phyloP scores from a whole-genome alignment of 2,113 vertebrate genomes.

The Ageneiosus marmoratus region DNA sequence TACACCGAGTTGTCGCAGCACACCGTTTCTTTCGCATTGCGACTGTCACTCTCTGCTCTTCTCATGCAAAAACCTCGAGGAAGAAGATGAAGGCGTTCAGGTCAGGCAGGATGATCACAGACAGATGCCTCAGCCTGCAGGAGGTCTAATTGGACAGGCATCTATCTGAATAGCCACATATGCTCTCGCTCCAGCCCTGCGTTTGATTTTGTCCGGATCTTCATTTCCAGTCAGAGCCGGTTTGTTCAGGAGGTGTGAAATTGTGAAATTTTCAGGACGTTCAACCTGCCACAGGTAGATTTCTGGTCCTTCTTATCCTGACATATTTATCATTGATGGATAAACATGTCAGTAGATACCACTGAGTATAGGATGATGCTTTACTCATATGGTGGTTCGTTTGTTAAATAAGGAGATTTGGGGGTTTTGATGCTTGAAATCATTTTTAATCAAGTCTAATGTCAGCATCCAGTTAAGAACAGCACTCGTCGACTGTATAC shows the following conservation, averaged over 20 bases:
- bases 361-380: not conserved
- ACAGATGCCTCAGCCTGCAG: slow-evolving; percentile 39
- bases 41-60: not conserved
- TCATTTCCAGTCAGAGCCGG: not conserved
- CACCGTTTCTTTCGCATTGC: slow-evolving; percentile 29
- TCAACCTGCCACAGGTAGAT: no score
- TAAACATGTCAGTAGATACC: slow-evolving; percentile 60
- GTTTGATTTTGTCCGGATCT: slow-evolving; percentile 40
- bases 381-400: no score
- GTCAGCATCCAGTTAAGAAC: not conserved
- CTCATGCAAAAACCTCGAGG: not conserved
- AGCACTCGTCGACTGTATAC: not conserved
- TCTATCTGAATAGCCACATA: slow-evolving; percentile 47
- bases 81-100: slow-evolving; percentile 30
- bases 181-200: not conserved
- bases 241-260: not conserved
- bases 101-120: slow-evolving; percentile 39
- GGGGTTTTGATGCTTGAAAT: not conserved
- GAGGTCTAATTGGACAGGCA: slow-evolving; percentile 56
- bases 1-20: slow-evolving; percentile 45
- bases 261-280: not conserved
- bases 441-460: slow-evolving; percentile 10
- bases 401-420: not conserved
- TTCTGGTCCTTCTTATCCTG: slow-evolving; percentile 38
- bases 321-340: slow-evolving; percentile 68